Conservation (phyloP, 1,140 invertebrate genomes). For the Aphelinus certus region DNA sequence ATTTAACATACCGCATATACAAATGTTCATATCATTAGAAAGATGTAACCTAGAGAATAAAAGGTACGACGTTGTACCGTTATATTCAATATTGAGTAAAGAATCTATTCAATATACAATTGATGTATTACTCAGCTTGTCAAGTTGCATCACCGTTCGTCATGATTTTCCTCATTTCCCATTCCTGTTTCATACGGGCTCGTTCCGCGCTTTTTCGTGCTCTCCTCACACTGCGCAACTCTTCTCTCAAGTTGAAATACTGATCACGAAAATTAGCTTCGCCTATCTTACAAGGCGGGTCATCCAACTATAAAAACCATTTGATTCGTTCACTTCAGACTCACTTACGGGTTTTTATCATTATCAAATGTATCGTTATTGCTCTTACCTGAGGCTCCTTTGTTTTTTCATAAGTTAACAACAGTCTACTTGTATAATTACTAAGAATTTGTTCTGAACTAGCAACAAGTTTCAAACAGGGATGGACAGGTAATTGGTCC, state of each 20-base stretch:
- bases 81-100: conserved; percentile 40
- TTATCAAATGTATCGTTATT: conserved; percentile 17
- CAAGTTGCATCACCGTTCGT: conserved; percentile 23
- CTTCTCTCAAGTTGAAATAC: conserved; percentile 74
- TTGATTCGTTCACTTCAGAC: conserved; percentile 34
- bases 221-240: conserved; percentile 70
- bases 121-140: neutral
- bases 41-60: conserved; percentile 27
- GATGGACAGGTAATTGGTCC: conserved; percentile 80
- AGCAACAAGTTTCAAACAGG: conserved; percentile 78
- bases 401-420: conserved; percentile 90
- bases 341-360: conserved; percentile 19
- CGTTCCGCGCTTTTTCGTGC: conserved; percentile 54
- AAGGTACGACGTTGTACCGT: conserved; percentile 21
- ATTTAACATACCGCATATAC: conserved; percentile 3
- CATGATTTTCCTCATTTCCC: conserved; percentile 49
- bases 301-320: conserved; percentile 43
- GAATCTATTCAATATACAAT: conserved; percentile 13
- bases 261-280: conserved; percentile 70
- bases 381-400: conserved; percentile 64
- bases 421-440: conserved; percentile 78
- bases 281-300: conserved; percentile 54
- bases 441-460: conserved; percentile 90
- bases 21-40: conserved; percentile 13
- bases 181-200: conserved; percentile 53